Conservation (phyloP, 2,888 invertebrate species). For the Stenchaetothrips biformis region DNA sequence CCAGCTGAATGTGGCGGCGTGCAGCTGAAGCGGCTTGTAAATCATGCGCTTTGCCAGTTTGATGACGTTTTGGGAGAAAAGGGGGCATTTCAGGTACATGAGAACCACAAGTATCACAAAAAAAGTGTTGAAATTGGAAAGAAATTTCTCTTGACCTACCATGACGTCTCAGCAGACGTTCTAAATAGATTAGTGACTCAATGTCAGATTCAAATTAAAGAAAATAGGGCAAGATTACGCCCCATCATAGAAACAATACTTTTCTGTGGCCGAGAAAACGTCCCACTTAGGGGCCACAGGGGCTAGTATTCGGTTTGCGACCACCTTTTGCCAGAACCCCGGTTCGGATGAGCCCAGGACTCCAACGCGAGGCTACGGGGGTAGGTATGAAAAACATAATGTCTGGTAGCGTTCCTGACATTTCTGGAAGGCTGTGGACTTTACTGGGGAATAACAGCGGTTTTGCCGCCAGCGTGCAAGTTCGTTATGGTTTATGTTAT, state of each 20-base stretch:
- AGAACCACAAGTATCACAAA: constrained; percentile 31
- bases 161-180: constrained; percentile 19
- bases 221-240: constrained; percentile 29
- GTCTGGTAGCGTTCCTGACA: too few species aligned
- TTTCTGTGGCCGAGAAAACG: constrained; percentile 32
- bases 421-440: too few species aligned
- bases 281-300: constrained; percentile 32
- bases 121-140: not conserved
- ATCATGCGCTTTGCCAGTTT: constrained; percentile 30
- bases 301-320: too few species aligned
- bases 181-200: constrained; percentile 28
- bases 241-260: constrained; percentile 32
- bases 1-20: not conserved
- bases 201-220: constrained; percentile 27
- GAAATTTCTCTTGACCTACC: constrained; percentile 28
- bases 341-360: too few species aligned
- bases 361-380: too few species aligned
- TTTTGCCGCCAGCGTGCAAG: too few species aligned
- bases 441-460: too few species aligned
- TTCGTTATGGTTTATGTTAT: too few species aligned
- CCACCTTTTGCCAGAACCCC: too few species aligned
- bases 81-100: constrained; percentile 31
- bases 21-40: constrained; percentile 32
- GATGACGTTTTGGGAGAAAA: constrained; percentile 30
- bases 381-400: too few species aligned